Conservation (phyloP, 2,113 vertebrate genomes). For the Dolichotis patagonum region DNA sequence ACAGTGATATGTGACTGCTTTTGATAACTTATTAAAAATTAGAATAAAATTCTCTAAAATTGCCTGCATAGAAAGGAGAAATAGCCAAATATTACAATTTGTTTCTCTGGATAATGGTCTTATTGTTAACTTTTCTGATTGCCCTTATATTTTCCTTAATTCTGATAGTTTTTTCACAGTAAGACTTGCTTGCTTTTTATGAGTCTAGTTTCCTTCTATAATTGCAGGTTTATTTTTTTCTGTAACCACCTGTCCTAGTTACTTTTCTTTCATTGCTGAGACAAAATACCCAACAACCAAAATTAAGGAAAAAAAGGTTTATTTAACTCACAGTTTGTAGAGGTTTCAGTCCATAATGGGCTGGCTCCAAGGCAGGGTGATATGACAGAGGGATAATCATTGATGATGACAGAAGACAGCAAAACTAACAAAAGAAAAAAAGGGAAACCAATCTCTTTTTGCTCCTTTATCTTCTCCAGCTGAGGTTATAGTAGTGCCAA, state of each 20-base stretch:
- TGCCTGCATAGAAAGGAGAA: neutral
- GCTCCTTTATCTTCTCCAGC: neutral
- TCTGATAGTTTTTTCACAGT: neutral
- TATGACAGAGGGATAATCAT: neutral
- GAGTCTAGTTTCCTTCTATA: neutral
- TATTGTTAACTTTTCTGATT: neutral
- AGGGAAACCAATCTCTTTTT: neutral
- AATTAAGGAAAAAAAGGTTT: neutral
- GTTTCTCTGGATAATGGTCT: neutral
- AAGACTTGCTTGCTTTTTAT: neutral
- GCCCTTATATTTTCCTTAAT: neutral
- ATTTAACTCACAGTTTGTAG: neutral
- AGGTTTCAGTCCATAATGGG: neutral
- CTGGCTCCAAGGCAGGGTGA: neutral
- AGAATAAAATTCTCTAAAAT: neutral
- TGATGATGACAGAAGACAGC: neutral
- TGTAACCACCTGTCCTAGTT: neutral
- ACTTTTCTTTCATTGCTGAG: neutral
- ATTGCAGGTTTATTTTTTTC: too few species aligned
- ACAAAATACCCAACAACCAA: neutral
- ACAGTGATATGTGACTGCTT: neutral
- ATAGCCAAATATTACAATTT: rapidly evolving
- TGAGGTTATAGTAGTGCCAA: neutral
- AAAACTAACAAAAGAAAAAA: neutral
- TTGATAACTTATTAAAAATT: too few species aligned